A percentile compares a stretch with the other conserved stretches of the same genome.
Conservation (phyloP, 1,140 invertebrate species). For the Drosophila nigromelanica region DNA sequence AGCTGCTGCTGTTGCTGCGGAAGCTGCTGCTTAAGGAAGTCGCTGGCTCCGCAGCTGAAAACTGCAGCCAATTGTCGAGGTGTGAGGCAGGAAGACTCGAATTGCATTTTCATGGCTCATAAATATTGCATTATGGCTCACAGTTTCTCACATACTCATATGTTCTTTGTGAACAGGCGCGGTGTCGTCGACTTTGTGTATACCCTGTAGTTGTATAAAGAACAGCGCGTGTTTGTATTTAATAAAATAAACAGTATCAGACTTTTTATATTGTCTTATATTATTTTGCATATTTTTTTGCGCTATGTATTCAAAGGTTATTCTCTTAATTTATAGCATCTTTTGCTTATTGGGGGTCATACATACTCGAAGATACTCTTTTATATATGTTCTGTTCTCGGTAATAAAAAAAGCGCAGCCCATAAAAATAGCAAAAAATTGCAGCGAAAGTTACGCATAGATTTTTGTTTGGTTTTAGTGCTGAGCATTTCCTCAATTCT, state of each 20-base stretch:
- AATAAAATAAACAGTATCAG: too few species aligned
- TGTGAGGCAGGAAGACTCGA: slow-evolving; percentile 40
- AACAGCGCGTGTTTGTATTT: too few species aligned
- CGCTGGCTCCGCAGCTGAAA: slow-evolving; percentile 22
- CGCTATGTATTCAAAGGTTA: too few species aligned
- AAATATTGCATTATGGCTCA: slow-evolving; percentile 56
- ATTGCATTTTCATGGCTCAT: slow-evolving; percentile 75
- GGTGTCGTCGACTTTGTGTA: background rate
- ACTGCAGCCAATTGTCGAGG: slow-evolving; percentile 44
- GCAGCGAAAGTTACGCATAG: slow-evolving; percentile 32
- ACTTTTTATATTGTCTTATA: too few species aligned
- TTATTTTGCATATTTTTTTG: too few species aligned
- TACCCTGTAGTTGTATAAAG: slow-evolving; percentile 18
- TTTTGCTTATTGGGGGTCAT: too few species aligned
- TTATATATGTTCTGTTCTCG: background rate
- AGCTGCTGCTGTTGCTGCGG: slow-evolving; percentile 30
- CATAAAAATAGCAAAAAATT: slow-evolving; percentile 30
- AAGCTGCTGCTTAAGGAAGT: slow-evolving; percentile 70
- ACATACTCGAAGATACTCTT: background rate
- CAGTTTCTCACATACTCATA: slow-evolving; percentile 24
- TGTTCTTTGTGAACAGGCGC: slow-evolving; percentile 6
- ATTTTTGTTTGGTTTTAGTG: slow-evolving; percentile 27
- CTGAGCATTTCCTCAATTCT: slow-evolving; percentile 20
- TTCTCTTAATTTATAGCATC: too few species aligned
- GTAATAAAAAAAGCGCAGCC: slow-evolving; percentile 24